Conservation (phyloP, 2,797 vertebrate species). For the Sphenodon punctatus region DNA sequence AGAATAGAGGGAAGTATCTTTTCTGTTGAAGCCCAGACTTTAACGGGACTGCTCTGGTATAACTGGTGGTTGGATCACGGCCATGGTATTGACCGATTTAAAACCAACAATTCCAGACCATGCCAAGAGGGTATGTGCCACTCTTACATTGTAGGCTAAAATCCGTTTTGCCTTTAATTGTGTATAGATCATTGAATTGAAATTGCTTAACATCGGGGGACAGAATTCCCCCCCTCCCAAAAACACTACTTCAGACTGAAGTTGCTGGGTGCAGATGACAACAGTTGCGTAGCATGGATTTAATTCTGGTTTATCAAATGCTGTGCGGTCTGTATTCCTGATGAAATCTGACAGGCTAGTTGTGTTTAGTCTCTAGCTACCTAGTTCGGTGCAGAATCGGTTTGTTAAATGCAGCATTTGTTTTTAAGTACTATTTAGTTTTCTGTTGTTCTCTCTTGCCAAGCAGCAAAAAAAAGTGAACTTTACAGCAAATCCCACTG, state of each 20-base stretch:
- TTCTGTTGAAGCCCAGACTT: too few relatives aligned
- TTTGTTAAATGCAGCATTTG: neutral
- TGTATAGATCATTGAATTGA: fast-evolving
- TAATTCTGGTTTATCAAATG: neutral
- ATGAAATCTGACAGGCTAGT: neutral
- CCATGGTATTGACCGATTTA: fast-evolving
- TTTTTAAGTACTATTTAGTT: neutral
- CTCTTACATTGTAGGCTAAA: fast-evolving
- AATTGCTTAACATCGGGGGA: fast-evolving
- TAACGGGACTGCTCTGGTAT: too few relatives aligned
- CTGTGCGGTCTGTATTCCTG: neutral
- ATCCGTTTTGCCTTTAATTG: fast-evolving
- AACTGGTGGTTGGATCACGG: too few relatives aligned
- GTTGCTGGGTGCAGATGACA: neutral
- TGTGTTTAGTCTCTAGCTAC: fast-evolving
- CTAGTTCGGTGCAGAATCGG: neutral
- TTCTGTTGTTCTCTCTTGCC: neutral
- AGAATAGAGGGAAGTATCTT: too few relatives aligned
- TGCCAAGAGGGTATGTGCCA: fast-evolving
- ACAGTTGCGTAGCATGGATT: neutral
- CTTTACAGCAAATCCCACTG: neutral
- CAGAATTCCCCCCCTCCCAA: too few relatives aligned
- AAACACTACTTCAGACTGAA: fast-evolving
- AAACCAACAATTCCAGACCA: fast-evolving
- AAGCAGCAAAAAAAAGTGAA: neutral